These are phyloP conservation scores for Diplogasteroides magnus DNA, from an alignment of 1,140 invertebrate genomes.

Conservation along the genomic window DNA sequence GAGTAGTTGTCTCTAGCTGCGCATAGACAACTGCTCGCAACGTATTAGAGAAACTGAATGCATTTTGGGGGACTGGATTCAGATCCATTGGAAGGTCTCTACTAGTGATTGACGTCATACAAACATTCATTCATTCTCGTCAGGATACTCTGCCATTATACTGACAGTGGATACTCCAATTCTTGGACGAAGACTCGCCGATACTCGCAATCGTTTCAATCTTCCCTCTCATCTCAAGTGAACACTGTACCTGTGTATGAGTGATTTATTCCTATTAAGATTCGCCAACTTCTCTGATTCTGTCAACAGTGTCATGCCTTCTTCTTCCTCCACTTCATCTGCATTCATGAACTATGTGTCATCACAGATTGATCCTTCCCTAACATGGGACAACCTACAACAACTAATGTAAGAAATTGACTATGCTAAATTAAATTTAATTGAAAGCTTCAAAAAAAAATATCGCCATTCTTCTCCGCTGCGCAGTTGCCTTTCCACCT, in stretches of 20 bases:
- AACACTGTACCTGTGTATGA: conserved; percentile 62
- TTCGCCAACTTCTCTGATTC: conserved; percentile 57
- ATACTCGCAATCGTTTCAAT: conserved; percentile 76
- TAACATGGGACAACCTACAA: conserved; percentile 76
- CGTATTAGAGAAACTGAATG: too few relatives aligned
- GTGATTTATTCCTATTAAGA: conserved; percentile 34
- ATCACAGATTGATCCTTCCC: conserved; percentile 69
- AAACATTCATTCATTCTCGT: too few relatives aligned
- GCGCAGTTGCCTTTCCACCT: too few relatives aligned
- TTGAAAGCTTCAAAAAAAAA: too few relatives aligned
- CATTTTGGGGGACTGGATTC: too few relatives aligned
- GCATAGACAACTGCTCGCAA: too few relatives aligned
- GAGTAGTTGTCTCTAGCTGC: too few relatives aligned
- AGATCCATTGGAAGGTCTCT: too few relatives aligned
- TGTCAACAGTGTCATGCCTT: conserved; percentile 31
- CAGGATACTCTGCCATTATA: conserved; percentile 76
- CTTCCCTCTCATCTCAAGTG: conserved; percentile 74
- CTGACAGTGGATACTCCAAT: conserved; percentile 82
- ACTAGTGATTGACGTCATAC: too few relatives aligned
- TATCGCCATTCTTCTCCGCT: too few relatives aligned
- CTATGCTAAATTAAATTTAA: too few relatives aligned
- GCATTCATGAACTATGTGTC: conserved; percentile 72
- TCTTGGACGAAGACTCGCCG: conserved; percentile 73
- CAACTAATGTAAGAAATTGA: conserved; percentile 71
- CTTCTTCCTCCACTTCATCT: conserved; percentile 60